A percentile compares a stretch with the other conserved stretches of the same genome.
Evolutionary conservation across 2,888 invertebrate species (phyloP).

Genomic region (Apamea monoglypha): DNA sequence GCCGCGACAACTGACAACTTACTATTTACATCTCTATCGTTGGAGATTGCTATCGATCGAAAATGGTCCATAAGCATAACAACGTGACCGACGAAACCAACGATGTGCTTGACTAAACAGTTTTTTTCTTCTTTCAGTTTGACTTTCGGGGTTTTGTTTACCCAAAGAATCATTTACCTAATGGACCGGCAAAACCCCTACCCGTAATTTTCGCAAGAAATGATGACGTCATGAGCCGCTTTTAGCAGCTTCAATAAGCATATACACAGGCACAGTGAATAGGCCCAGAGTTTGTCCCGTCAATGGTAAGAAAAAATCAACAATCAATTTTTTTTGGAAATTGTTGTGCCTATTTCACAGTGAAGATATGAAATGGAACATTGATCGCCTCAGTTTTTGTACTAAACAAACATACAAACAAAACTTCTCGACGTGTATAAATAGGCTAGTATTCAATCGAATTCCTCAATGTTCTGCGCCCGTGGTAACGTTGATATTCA

Average conservation of each 20-base stretch:
- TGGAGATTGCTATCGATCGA: constrained; percentile 5
- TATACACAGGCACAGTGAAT: not conserved
- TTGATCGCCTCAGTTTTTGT: constrained; percentile 20
- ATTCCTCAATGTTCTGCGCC: constrained; percentile 3
- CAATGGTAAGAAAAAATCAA: not conserved
- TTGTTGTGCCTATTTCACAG: not conserved
- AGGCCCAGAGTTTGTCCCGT: not conserved
- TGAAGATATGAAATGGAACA: not conserved
- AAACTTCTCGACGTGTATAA: constrained; percentile 18
- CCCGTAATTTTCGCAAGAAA: constrained; percentile 45
- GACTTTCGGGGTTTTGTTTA: constrained; percentile 39
- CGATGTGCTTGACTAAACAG: constrained; percentile 25
- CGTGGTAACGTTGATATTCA: constrained; percentile 6
- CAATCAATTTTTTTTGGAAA: not conserved
- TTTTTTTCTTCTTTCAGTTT: constrained; percentile 39
- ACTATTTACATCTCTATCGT: constrained; percentile 12
- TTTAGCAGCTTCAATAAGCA: constrained; percentile 29
- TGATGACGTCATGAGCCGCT: constrained; percentile 44
- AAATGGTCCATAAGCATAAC: constrained; percentile 19
- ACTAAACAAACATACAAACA: constrained; percentile 2
- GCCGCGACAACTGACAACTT: not conserved
- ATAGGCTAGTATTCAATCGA: constrained; percentile 19
- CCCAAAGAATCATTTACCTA: constrained; percentile 55
- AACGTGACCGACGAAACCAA: constrained; percentile 30
- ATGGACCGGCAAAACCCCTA: constrained; percentile 45